Conservation (phyloP, 2,113 vertebrate genomes). For the Macquaria australasica region DNA sequence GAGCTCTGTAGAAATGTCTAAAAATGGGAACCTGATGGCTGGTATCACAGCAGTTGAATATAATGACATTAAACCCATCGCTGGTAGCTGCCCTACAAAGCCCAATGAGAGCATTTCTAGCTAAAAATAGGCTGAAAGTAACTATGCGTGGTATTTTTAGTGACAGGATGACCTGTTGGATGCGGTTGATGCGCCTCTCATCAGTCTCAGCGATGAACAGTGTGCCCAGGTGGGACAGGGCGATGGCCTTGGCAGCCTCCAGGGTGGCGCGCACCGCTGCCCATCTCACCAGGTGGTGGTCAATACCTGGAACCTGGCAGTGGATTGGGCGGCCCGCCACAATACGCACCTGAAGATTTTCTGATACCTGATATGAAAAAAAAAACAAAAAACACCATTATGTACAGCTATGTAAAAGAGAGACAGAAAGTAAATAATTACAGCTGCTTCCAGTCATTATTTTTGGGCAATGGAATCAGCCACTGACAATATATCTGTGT, state of each 20-base stretch:
- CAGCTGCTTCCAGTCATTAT: background rate
- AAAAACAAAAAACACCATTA: background rate
- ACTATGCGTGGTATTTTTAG: background rate
- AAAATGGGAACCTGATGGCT: background rate
- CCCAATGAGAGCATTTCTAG: background rate
- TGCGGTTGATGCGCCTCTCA: conserved; percentile 96
- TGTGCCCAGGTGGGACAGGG: conserved; percentile 92
- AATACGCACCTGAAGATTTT: conserved; percentile 91
- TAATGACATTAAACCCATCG: background rate
- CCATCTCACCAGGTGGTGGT: conserved; percentile 93
- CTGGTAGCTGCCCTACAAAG: background rate
- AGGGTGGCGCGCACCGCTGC: conserved; percentile 93
- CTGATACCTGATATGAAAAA: conserved; percentile 84
- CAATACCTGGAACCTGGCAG: conserved; percentile 95
- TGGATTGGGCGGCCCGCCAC: conserved; percentile 97
- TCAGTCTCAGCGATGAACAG: conserved; percentile 97
- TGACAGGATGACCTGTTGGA: conserved; percentile 90
- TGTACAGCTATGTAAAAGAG: background rate
- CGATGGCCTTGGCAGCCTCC: conserved; percentile 95
- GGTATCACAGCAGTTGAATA: background rate
- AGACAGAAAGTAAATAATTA: background rate
- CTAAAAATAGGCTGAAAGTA: background rate
- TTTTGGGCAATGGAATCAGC: background rate
- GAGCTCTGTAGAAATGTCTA: background rate
- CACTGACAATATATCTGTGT: background rate